phyloP scores from a whole-genome alignment of 2,797 vertebrate species.

The Catharus ustulatus region DNA sequence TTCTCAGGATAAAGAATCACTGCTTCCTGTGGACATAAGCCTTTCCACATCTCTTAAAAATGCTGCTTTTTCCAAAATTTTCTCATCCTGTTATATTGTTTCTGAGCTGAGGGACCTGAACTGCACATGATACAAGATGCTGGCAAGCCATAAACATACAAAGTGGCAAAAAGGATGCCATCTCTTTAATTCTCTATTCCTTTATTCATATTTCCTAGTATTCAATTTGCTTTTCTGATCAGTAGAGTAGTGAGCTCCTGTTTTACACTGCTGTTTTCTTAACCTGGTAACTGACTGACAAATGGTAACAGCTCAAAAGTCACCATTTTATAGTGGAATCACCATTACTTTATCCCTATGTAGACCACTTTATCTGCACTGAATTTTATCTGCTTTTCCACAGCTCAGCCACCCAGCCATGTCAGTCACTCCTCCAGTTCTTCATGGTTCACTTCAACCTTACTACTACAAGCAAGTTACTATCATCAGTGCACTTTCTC shows the following conservation, averaged over 20 bases:
- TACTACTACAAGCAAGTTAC: neutral
- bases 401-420: neutral
- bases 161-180: neutral
- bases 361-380: neutral
- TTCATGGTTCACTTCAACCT: neutral
- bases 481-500: neutral
- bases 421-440: neutral
- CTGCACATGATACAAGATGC: neutral
- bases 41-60: neutral
- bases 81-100: neutral
- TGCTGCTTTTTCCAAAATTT: neutral
- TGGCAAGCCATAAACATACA: neutral
- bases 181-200: neutral
- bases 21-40: neutral
- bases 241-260: neutral
- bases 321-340: neutral
- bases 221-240: neutral
- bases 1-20: neutral
- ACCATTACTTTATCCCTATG: neutral
- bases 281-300: neutral
- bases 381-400: neutral
- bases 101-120: neutral
- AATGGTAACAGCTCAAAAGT: neutral
- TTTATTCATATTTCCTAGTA: neutral
- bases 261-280: neutral